phyloP scores from a whole-genome alignment of 2,113 vertebrate genomes.

The Monarcha castaneiventris region DNA sequence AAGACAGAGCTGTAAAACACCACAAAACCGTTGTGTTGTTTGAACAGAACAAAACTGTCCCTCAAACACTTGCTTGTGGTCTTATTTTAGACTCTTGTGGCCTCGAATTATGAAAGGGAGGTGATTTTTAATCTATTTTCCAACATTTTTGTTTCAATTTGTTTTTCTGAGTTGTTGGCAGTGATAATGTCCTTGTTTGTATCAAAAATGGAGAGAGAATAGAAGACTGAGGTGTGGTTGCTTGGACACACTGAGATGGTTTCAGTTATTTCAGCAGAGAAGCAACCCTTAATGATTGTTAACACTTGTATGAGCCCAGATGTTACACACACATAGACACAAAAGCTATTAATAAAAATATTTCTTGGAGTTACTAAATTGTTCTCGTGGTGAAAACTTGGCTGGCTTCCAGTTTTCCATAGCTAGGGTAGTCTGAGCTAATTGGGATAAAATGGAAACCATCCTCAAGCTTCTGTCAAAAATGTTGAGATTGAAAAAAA shows the following conservation, averaged over 20 bases:
- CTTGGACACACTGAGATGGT: neutral
- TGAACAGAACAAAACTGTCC: neutral
- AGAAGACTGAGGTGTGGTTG: neutral
- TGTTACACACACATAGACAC: neutral
- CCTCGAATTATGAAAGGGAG: neutral
- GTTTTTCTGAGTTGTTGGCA: neutral
- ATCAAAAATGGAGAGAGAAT: neutral
- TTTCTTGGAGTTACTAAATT: neutral
- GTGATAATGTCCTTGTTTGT: neutral
- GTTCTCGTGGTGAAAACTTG: neutral
- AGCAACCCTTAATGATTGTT: neutral
- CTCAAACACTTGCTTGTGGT: neutral
- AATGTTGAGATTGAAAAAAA: neutral
- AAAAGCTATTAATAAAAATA: constrained; percentile 19
- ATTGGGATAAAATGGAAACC: constrained; percentile 22
- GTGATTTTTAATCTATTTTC: neutral
- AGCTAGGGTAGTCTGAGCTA: neutral
- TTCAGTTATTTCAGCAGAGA: neutral
- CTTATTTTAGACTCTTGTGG: constrained; percentile 32
- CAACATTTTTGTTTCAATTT: neutral
- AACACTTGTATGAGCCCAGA: neutral
- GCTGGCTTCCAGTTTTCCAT: neutral
- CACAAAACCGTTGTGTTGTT: neutral
- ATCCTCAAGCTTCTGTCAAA: neutral
- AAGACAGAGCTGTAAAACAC: neutral